These are phyloP conservation scores for Alces alces DNA, from an alignment of 2,113 vertebrate species.

Conservation along the genomic window DNA sequence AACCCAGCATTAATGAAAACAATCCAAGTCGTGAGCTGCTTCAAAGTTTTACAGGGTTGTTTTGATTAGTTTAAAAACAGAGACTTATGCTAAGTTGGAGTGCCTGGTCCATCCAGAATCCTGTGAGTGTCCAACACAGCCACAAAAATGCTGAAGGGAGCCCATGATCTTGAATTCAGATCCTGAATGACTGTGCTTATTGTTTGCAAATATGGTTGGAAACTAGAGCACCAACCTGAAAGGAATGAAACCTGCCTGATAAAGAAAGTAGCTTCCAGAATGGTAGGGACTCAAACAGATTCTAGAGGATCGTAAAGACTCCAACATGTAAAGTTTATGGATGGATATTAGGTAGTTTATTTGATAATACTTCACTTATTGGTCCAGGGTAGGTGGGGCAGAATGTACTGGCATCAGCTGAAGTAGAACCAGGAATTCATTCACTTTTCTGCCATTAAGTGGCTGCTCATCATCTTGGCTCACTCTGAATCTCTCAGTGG, in stretches of 20 bases:
- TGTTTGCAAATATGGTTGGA: slow-evolving; percentile 14
- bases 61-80: slow-evolving; percentile 25
- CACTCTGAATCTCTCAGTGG: background rate
- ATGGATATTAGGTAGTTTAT: background rate
- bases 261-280: slow-evolving; percentile 8
- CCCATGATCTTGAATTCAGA: slow-evolving; percentile 9
- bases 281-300: background rate
- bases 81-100: slow-evolving; percentile 1
- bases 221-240: background rate
- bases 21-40: background rate
- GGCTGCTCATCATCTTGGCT: background rate
- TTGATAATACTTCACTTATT: background rate
- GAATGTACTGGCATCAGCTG: background rate
- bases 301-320: background rate
- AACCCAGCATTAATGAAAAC: slow-evolving; percentile 57
- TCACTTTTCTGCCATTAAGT: background rate
- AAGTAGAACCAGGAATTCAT: background rate
- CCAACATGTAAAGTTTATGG: background rate
- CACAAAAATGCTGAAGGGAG: slow-evolving; percentile 47
- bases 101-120: background rate
- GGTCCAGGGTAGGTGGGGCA: background rate
- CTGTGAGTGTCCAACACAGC: background rate
- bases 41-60: slow-evolving; percentile 47
- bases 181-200: background rate
- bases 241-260: background rate